Base-by-base conservation (phyloP, 2,888 invertebrate species). In the Ypsolopha scabrella region DNA sequence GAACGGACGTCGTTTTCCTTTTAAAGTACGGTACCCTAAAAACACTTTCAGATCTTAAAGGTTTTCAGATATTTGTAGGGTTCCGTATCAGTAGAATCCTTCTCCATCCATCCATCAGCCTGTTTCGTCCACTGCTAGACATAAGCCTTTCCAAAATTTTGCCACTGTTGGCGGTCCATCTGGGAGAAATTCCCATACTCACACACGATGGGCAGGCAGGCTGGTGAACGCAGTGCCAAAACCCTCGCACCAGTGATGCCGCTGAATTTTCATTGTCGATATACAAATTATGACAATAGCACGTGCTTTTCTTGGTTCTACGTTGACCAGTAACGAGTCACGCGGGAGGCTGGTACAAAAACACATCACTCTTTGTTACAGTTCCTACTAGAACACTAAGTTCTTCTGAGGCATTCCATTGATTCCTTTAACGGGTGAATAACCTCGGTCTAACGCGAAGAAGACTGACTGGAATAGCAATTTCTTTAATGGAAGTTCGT, bases 391-490 rank as follows among this genome's bases (percentile, higher is more conserved):
- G n/a, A 35, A 43, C 10, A 43, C 43, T 43, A 43, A 43, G 43
- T 13, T 43, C 13, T 11, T 13, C 13, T 43, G 14, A 43, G 13
- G 6, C 10, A 10, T 38, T 48, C 75, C 73, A 79, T 81, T 80
- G 78, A 75, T 78, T 80, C 74, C 67, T 68, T n/a, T 64, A 67
- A 70, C 63, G 68, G 82, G 80, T 82, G 77, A 82, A 80, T 65
- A 70, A 75, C 79, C 83, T 72, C 67, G 62, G 62, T 59, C 60
- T 64, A 63, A 64, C 63, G 70, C 64, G 67, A 64, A 70, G 69
- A 65, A 66, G 67, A 66, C 72, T 70, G 80, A 74, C 75, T 76
- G 72, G 81, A 78, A 83, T 83, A 79, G 72, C 72, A 83, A 82
- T 80, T 73, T 70, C 72, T 77, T 67, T 71, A 49, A 49, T 49